phyloP scores from a whole-genome alignment of 2,888 invertebrate species.

The Philereme vetulata region DNA sequence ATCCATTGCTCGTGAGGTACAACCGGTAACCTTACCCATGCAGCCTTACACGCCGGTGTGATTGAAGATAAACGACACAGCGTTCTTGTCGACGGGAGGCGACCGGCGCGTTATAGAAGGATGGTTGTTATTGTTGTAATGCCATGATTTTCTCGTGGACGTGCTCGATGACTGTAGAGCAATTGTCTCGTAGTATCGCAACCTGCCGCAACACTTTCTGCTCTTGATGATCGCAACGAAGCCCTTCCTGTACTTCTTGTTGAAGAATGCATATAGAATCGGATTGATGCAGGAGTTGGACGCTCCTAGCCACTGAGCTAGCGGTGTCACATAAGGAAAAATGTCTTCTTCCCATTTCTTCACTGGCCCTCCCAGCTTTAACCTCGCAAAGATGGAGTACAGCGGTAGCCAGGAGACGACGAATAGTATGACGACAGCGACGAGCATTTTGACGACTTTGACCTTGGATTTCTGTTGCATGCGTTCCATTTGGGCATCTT shows the following conservation, averaged over 20 bases:
- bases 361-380: constrained; percentile 91
- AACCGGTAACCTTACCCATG: constrained; percentile 45
- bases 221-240: constrained; percentile 95
- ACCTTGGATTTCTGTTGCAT: constrained; percentile 98
- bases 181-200: constrained; percentile 94
- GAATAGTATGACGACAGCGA: constrained; percentile 96
- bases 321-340: constrained; percentile 91
- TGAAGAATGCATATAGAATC: constrained; percentile 96
- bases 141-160: constrained; percentile 92
- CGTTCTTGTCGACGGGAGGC: constrained; percentile 78
- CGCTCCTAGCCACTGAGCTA: constrained; percentile 96
- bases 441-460: constrained; percentile 97
- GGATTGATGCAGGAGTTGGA: constrained; percentile 98
- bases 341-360: constrained; percentile 91
- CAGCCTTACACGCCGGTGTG: constrained; percentile 87
- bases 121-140: constrained; percentile 89
- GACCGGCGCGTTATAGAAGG: constrained; percentile 83
- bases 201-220: constrained; percentile 92
- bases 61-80: constrained; percentile 85
- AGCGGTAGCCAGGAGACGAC: constrained; percentile 96
- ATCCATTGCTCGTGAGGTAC: constrained; percentile 47
- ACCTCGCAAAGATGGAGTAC: constrained; percentile 93
- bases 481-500: constrained; percentile 95
- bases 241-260: constrained; percentile 95
- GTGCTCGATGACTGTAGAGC: constrained; percentile 94